A percentile compares a stretch with the other conserved stretches of the same genome.
phyloP scores from a whole-genome alignment of 2,113 vertebrate genomes.

The Ammospiza nelsoni region DNA sequence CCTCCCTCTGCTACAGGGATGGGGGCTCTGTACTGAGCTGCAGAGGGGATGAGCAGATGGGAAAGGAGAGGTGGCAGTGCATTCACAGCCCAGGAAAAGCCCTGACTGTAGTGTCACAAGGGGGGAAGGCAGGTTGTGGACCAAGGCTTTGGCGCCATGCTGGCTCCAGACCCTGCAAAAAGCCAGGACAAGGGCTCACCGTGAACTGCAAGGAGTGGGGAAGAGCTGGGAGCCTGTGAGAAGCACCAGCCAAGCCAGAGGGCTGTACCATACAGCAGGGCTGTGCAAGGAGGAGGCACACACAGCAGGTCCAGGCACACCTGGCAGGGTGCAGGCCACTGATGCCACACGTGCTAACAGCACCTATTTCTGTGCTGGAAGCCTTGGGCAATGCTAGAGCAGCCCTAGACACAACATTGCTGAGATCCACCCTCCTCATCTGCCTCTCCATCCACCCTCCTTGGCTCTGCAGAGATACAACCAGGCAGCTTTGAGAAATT shows the following conservation, averaged over 20 bases:
- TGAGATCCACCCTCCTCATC: neutral
- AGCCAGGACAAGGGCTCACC: neutral
- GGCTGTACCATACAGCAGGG: neutral
- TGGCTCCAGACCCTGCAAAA: neutral
- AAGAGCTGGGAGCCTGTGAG: neutral
- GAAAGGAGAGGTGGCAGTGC: neutral
- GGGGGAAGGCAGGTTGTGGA: neutral
- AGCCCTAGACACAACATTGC: neutral
- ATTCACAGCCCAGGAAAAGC: neutral
- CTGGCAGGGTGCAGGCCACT: neutral
- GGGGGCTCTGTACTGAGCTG: neutral
- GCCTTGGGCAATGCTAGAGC: neutral
- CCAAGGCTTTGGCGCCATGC: fast-evolving
- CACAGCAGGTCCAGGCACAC: neutral
- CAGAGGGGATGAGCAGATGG: neutral
- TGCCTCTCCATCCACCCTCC: neutral
- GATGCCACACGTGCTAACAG: neutral
- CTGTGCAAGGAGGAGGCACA: fast-evolving
- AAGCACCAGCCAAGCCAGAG: fast-evolving
- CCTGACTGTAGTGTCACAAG: fast-evolving
- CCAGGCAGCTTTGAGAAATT: neutral
- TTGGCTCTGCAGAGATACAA: neutral
- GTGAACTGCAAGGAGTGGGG: neutral
- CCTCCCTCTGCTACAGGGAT: neutral
- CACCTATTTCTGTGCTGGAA: neutral